Conservation (phyloP, 2,113 vertebrate genomes). For the Carassius carassius region DNA sequence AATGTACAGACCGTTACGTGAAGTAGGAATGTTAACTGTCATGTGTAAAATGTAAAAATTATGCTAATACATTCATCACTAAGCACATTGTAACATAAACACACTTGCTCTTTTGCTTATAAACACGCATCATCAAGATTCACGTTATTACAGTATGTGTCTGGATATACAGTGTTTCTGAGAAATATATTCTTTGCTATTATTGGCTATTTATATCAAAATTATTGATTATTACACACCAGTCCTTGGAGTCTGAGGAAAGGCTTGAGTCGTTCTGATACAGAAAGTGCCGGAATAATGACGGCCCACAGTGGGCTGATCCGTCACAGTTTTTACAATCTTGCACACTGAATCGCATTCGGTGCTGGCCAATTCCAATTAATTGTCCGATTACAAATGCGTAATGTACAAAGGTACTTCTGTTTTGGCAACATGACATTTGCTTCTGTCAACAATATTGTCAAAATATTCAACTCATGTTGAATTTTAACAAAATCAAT, state of each 20-base stretch:
- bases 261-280: slow-evolving; percentile 29
- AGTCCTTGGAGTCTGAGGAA: slow-evolving; percentile 37
- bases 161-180: slow-evolving; percentile 42
- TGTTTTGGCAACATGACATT: slow-evolving; percentile 28
- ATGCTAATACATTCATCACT: not conserved
- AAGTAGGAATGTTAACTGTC: slow-evolving; percentile 27
- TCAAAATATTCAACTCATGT: not conserved
- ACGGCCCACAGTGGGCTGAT: not conserved
- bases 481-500: not conserved
- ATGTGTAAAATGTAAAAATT: slow-evolving; percentile 13
- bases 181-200: slow-evolving; percentile 45
- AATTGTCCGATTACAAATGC: not conserved
- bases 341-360: not conserved
- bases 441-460: not conserved
- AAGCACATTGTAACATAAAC: not conserved
- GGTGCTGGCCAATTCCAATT: not conserved
- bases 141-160: slow-evolving; percentile 45
- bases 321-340: slow-evolving; percentile 18
- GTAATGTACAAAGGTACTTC: not conserved
- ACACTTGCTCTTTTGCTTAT: not conserved
- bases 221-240: slow-evolving; percentile 34
- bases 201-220: slow-evolving; percentile 40
- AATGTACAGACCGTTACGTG: not conserved
- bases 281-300: slow-evolving; percentile 33
- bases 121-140: not conserved